phyloP scores from a whole-genome alignment of 1,140 invertebrate species.

The Colletes gigas region DNA sequence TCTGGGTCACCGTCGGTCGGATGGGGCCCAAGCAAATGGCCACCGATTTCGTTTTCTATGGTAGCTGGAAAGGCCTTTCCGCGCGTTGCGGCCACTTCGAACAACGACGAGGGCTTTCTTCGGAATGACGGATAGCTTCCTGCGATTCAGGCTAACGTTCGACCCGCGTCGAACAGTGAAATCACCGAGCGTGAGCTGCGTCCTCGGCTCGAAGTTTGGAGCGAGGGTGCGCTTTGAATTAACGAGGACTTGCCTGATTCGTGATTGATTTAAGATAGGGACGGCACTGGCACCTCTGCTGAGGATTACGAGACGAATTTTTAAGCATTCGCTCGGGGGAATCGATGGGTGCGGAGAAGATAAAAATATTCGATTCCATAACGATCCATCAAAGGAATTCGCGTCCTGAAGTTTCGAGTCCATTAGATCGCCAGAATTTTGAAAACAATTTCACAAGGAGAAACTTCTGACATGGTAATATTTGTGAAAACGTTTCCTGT shows the following conservation, averaged over 20 bases:
- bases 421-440: not conserved
- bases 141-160: conserved; percentile 26
- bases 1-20: conserved; percentile 67
- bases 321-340: not conserved
- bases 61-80: conserved; percentile 42
- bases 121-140: conserved; percentile 53
- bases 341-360: too few species aligned
- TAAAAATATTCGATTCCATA: too few species aligned
- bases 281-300: not conserved
- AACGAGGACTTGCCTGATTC: conserved; percentile 21
- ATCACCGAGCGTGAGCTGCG: conserved; percentile 33
- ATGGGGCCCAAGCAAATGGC: conserved; percentile 35
- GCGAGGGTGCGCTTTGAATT: conserved; percentile 26
- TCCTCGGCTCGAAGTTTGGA: not conserved
- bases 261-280: conserved; percentile 23
- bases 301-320: conserved; percentile 4
- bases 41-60: conserved; percentile 59
- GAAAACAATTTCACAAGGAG: not conserved
- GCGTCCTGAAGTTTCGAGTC: too few species aligned
- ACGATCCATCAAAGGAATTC: not conserved
- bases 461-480: not conserved
- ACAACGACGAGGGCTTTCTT: conserved; percentile 44
- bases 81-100: not conserved
- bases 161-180: conserved; percentile 24
- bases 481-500: not conserved